phyloP scores from a whole-genome alignment of 2,797 vertebrate species.

The Argya squamiceps region DNA sequence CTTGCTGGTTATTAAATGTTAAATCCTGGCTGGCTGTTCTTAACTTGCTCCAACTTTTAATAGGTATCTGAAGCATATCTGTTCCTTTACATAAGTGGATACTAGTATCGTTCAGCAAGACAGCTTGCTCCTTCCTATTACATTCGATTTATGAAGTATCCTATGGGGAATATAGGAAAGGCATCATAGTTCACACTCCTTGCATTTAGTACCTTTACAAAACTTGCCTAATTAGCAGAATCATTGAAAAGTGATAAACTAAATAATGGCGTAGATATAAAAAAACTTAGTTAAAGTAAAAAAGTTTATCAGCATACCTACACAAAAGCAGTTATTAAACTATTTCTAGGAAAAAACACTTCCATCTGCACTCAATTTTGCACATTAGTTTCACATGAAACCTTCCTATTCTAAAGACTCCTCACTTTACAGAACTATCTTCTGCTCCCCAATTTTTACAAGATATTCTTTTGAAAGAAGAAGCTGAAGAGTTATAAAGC shows the following conservation, averaged over 20 bases:
- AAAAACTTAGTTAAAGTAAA: not conserved
- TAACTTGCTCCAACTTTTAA: not conserved
- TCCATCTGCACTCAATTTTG: not conserved
- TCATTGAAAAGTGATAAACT: not conserved
- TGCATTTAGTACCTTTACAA: not conserved
- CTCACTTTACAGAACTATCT: not conserved
- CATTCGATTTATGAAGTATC: not conserved
- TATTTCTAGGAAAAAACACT: not conserved
- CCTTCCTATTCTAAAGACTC: not conserved
- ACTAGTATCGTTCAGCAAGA: not conserved
- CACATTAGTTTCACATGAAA: not conserved
- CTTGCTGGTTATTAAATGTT: not conserved
- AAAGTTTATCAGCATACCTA: not conserved
- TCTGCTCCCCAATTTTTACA: not conserved
- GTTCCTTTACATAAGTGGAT: not conserved
- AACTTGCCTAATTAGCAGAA: not conserved
- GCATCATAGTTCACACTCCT: not conserved
- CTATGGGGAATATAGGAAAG: not conserved
- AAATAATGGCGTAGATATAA: not conserved
- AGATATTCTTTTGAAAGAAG: not conserved
- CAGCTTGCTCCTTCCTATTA: not conserved
- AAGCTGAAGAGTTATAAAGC: conserved; percentile 36
- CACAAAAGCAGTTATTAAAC: not conserved
- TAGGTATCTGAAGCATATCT: not conserved
- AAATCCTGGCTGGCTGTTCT: not conserved